A percentile compares a stretch with the other conserved stretches of the same genome.
Evolutionary conservation across 2,797 vertebrate genomes (phyloP).

Genomic region (Lateolabrax maculatus): DNA sequence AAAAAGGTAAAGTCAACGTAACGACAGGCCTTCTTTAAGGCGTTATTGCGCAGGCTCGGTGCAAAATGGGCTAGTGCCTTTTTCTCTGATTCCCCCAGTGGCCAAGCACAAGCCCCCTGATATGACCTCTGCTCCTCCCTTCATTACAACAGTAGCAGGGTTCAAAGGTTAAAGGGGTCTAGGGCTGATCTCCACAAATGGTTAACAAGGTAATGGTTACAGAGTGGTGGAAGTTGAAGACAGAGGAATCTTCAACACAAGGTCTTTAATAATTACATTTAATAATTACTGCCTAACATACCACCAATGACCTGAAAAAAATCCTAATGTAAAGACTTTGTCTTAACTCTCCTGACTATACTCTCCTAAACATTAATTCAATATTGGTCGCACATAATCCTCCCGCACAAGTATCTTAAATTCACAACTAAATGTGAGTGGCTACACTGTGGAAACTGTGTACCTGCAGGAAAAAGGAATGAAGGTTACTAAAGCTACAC

Average conservation of each 20-base stretch:
- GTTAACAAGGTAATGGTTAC: constrained; percentile 59
- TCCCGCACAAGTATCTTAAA: not conserved
- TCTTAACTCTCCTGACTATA: not conserved
- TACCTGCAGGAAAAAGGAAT: constrained; percentile 15
- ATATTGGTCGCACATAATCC: not conserved
- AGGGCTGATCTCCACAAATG: constrained; percentile 28
- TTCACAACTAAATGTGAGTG: not conserved
- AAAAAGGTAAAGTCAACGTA: too few species aligned
- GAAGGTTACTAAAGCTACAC: constrained; percentile 33
- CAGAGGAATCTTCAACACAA: constrained; percentile 21
- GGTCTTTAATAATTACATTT: constrained; percentile 22
- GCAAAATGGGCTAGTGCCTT: too few species aligned
- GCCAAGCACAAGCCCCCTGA: constrained; percentile 1
- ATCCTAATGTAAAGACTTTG: not conserved
- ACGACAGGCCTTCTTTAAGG: too few species aligned
- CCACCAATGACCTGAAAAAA: not conserved
- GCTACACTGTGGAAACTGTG: constrained; percentile 11
- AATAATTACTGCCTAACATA: not conserved
- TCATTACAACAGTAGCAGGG: constrained; percentile 47
- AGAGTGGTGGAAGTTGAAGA: constrained; percentile 16
- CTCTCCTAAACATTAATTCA: not conserved
- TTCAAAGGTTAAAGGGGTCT: constrained; percentile 62
- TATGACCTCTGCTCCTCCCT: constrained; percentile 42
- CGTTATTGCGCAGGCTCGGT: too few species aligned
- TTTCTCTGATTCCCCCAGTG: constrained; percentile 37